Conservation (phyloP, 2,797 vertebrate species). For the Pantherophis vulpinus region DNA sequence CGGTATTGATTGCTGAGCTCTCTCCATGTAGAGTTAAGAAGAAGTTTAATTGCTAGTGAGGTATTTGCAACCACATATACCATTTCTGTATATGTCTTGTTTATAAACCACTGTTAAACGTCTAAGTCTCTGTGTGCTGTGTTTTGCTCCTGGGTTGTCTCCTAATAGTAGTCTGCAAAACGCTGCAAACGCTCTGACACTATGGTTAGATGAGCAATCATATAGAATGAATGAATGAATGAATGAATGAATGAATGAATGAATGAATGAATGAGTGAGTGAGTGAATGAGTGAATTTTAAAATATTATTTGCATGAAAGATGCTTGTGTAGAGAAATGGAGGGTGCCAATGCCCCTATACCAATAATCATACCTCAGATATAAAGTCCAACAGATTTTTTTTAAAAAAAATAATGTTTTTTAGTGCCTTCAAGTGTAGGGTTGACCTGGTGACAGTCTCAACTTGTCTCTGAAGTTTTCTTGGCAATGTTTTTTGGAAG, state of each 20-base stretch:
- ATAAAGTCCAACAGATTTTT: not conserved
- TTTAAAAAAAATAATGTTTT: not conserved
- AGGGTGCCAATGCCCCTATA: not conserved
- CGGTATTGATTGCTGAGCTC: rapidly evolving
- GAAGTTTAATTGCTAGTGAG: no score
- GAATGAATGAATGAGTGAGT: not conserved
- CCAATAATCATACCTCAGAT: not conserved
- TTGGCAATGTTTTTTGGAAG: not conserved
- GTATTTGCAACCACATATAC: no score
- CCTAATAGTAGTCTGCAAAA: no score
- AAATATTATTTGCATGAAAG: not conserved
- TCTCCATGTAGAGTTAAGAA: no score
- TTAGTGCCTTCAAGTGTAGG: not conserved
- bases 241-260: no score
- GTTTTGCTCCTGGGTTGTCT: no score
- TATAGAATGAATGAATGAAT: not conserved
- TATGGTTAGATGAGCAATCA: not conserved
- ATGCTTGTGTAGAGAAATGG: not conserved
- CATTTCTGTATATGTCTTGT: no score
- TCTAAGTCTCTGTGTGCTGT: no score
- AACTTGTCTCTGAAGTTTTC: not conserved
- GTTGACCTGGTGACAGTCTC: not conserved
- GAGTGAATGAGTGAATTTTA: not conserved
- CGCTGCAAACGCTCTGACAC: no score
- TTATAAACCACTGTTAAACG: no score